phyloP scores from a whole-genome alignment of 2,797 vertebrate species.

The Acanthurus leucopareius region DNA sequence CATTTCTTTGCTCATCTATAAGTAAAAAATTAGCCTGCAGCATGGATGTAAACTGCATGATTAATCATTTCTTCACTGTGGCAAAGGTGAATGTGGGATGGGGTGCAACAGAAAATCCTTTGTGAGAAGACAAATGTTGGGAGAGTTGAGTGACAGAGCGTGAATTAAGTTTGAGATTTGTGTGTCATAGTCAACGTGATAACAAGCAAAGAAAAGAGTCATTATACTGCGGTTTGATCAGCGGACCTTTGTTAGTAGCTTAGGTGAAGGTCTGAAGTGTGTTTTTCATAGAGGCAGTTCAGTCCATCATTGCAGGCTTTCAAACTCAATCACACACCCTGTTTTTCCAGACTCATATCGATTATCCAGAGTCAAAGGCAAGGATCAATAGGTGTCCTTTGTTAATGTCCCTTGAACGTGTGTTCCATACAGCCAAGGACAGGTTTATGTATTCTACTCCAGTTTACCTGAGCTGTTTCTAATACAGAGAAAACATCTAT shows the following conservation, averaged over 20 bases:
- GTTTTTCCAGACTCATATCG: conserved; percentile 31
- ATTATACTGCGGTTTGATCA: neutral
- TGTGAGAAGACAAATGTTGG: conserved; percentile 26
- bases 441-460: neutral
- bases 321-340: conserved; percentile 3
- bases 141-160: conserved; percentile 5
- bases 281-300: conserved; percentile 1
- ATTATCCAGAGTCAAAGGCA: conserved; percentile 42
- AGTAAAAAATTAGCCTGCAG: neutral
- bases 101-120: neutral
- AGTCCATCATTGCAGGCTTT: neutral
- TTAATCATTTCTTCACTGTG: conserved; percentile 10
- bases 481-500: no score
- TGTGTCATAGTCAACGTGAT: conserved; percentile 7
- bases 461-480: no score
- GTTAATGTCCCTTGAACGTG: conserved; percentile 9
- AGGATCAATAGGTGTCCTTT: conserved; percentile 37
- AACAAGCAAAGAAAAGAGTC: neutral
- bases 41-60: neutral
- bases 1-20: conserved; percentile 15
- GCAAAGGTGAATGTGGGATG: conserved; percentile 25
- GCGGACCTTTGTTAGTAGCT: conserved; percentile 10
- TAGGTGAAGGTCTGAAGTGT: conserved; percentile 13
- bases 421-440: conserved; percentile 11
- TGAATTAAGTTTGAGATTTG: neutral